Evolutionary conservation across 2,888 invertebrate species (phyloP), one percentile per base, ranked within the genome.

Genomic region (Habrosyne pyritoides): DNA sequence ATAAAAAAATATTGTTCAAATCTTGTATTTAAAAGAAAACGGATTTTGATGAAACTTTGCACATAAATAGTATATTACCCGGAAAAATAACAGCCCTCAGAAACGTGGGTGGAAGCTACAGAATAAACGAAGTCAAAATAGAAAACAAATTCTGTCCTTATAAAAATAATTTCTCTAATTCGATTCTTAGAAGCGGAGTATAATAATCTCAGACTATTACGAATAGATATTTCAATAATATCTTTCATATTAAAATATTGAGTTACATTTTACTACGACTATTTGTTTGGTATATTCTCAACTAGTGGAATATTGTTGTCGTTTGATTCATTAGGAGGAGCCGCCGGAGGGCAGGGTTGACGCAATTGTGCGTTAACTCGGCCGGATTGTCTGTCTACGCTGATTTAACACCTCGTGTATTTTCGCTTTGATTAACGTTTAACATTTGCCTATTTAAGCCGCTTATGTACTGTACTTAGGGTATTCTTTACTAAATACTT

Each of bases 241-340:
- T 36, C 14, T 36, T 18, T 42, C 1, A 18, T 42, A 12, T 18
- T 42, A 18, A 18, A n/a, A 6, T 33, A 33, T 18, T 42, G 18
- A 42, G 14, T 42, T 42, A 42, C 8, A 42, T 18, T 14, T 42
- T 6, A 8, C 18, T 18, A 42, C 2, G 6, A 42, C 8, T 18
- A 42, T 42, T 42, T 42, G 18, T 42, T 42, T 18, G 18, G 6
- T 36, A 33, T 33, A 33, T n/a, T 33, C n/a, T 33, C 52, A 50
- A 36, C 28, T 30, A 21, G 30, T 22, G 30, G 57, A 57, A 59
- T 67, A 64, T 65, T 67, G 67, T 75, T 73, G 74, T 68, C 70
- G 69, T 73, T 75, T 77, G 77, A 80, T 77, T 82, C 79, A 84
- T 83, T 79, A 77, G 64, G 56, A 58, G 55, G 60, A 14, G 42